Evolutionary conservation across 1,140 invertebrate genomes (phyloP).

Genomic region (Drosophila melanica): DNA sequence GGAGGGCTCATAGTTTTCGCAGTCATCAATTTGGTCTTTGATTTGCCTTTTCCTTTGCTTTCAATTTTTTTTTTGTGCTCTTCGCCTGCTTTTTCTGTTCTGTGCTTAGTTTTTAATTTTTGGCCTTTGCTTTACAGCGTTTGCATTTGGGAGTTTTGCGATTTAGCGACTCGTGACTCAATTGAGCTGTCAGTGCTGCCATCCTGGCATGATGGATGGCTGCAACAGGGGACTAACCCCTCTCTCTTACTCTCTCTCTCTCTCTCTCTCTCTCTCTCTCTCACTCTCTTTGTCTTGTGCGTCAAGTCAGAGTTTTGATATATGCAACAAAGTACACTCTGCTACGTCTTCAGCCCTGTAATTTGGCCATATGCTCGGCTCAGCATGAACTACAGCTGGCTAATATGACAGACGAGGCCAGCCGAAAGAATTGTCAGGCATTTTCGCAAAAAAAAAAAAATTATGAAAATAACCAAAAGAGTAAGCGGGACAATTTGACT

Average conservation of each 20-base stretch:
- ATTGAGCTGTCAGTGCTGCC: conserved; percentile 59
- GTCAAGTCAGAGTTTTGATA: conserved; percentile 15
- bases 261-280: neutral
- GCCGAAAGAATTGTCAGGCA: neutral
- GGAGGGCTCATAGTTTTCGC: conserved; percentile 51
- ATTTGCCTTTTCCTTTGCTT: conserved; percentile 40
- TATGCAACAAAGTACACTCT: conserved; percentile 3
- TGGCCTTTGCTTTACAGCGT: conserved; percentile 59
- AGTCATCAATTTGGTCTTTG: conserved; percentile 67
- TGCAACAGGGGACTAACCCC: neutral
- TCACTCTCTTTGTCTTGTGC: neutral
- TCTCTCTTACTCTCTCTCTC: too few species aligned
- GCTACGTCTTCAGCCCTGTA: neutral
- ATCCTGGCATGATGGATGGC: conserved; percentile 61
- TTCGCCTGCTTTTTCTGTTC: conserved; percentile 3
- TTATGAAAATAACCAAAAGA: neutral
- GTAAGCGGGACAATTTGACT: neutral
- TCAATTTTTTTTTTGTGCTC: conserved; percentile 21
- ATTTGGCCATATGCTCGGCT: conserved; percentile 28
- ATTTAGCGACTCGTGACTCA: conserved; percentile 48
- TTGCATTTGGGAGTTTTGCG: conserved; percentile 69
- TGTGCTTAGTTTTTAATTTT: conserved; percentile 58
- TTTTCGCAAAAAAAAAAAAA: neutral
- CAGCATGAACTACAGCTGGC: neutral
- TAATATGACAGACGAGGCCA: conserved; percentile 13